A percentile compares a stretch with the other conserved stretches of the same genome.
Conservation (phyloP, 2,113 vertebrate genomes). For the Sorex fumeus region DNA sequence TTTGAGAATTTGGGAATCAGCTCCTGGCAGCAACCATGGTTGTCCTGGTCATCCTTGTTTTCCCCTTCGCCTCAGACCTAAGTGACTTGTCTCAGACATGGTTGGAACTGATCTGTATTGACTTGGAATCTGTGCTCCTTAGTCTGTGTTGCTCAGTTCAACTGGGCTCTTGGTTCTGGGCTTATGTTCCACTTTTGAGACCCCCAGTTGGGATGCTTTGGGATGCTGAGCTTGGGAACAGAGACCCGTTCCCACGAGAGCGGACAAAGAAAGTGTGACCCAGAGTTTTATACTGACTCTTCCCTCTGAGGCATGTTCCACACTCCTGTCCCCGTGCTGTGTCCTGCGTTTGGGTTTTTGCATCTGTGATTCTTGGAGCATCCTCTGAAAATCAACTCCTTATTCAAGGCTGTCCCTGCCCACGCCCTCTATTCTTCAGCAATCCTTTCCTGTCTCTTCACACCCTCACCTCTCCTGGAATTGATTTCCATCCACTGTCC, state of each 20-base stretch:
- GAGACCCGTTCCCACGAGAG: not conserved
- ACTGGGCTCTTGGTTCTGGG: too few species aligned
- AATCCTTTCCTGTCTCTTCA: not conserved
- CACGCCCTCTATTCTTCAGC: not conserved
- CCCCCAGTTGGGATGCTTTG: not conserved
- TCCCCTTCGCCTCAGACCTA: not conserved
- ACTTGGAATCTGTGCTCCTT: not conserved
- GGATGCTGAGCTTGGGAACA: not conserved
- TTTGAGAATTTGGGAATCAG: not conserved
- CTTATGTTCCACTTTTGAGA: not conserved
- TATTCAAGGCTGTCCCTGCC: not conserved
- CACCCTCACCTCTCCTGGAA: not conserved
- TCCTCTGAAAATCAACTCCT: not conserved
- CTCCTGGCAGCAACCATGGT: not conserved
- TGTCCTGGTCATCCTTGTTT: fast-evolving
- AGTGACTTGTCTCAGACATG: not conserved
- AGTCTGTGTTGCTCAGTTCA: not conserved
- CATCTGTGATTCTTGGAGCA: not conserved
- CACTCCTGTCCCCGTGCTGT: too few species aligned
- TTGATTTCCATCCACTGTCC: not conserved
- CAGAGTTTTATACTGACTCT: not conserved
- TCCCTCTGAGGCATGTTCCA: too few species aligned
- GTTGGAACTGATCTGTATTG: not conserved
- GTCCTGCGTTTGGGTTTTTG: not conserved
- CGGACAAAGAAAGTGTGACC: too few species aligned